These are phyloP conservation scores for Diuraphis noxia DNA, from an alignment of 1,140 invertebrate genomes.

Conservation along the genomic window DNA sequence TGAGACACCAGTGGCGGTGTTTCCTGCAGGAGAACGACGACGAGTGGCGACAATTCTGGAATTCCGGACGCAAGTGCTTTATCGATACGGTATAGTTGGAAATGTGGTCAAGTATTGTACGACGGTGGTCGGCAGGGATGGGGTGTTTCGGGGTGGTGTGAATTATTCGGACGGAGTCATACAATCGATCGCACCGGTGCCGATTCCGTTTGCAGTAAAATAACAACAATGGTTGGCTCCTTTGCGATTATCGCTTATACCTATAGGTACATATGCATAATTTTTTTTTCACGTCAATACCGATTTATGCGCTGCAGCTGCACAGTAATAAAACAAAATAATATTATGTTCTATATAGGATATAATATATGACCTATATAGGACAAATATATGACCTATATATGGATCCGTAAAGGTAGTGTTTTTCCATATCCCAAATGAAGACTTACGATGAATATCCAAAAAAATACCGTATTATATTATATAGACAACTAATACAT, in stretches of 20 bases:
- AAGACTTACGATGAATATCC: not conserved
- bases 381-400: too few relatives aligned
- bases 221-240: not conserved
- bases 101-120: not conserved
- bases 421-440: too few relatives aligned
- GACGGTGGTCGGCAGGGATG: too few relatives aligned
- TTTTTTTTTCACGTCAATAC: not conserved
- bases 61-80: not conserved
- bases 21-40: conserved; percentile 46
- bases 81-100: conserved; percentile 7
- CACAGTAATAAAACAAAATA: not conserved
- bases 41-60: conserved; percentile 13
- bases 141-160: too few relatives aligned
- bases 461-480: not conserved
- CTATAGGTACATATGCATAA: too few relatives aligned
- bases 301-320: not conserved
- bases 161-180: not conserved
- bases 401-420: too few relatives aligned
- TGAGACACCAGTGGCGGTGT: conserved; percentile 40
- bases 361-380: too few relatives aligned
- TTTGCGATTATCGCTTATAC: not conserved
- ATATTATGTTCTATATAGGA: too few relatives aligned
- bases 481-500: not conserved
- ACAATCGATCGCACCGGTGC: not conserved
- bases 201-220: not conserved